Evolutionary conservation across 2,113 vertebrate species (phyloP).

Genomic region (Centropus bengalensis): DNA sequence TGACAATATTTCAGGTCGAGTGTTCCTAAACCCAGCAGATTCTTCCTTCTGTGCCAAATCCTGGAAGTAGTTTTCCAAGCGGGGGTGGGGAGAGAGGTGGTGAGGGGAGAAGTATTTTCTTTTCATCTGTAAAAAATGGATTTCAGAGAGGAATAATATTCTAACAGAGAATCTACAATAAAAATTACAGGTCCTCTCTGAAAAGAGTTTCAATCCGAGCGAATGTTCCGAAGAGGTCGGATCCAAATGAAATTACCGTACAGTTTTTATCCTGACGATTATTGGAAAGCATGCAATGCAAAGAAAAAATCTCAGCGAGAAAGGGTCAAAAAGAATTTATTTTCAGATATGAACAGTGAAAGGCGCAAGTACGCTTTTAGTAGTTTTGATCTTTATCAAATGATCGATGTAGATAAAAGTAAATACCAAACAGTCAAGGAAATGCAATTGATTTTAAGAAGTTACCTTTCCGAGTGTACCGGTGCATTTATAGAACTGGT

Average conservation of each 20-base stretch:
- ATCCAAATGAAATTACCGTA: background rate
- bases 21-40: background rate
- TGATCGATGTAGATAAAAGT: background rate
- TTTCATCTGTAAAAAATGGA: background rate
- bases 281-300: background rate
- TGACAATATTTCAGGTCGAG: background rate
- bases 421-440: background rate
- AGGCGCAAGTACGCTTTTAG: background rate
- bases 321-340: background rate
- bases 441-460: constrained; percentile 10
- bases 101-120: background rate
- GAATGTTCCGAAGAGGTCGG: background rate
- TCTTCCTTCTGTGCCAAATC: background rate
- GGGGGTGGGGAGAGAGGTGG: no score
- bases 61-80: background rate
- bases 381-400: background rate
- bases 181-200: background rate
- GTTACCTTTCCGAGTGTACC: constrained; percentile 25
- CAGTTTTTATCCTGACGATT: background rate
- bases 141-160: background rate
- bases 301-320: background rate
- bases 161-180: background rate
- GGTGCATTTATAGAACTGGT: constrained; percentile 1
- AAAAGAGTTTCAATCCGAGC: background rate
- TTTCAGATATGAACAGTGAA: background rate